Percentiles rank a stretch among this genome's conserved stretches.
These are phyloP conservation scores for Myopa tessellatipennis DNA, from an alignment of 2,888 invertebrate genomes.

Conservation along the genomic window DNA sequence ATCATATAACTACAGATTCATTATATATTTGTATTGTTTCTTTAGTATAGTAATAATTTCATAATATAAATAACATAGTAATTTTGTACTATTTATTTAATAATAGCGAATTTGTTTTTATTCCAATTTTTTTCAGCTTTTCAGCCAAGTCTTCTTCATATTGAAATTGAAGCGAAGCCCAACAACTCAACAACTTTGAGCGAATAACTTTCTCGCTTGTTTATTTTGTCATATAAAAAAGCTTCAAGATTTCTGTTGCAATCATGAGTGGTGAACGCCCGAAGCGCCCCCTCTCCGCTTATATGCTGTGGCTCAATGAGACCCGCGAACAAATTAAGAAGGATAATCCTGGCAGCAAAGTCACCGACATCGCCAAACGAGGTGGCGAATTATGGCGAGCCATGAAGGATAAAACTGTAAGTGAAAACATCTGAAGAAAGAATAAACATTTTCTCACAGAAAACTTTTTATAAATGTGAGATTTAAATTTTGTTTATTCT, in stretches of 20 bases:
- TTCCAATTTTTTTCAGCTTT: too few species aligned
- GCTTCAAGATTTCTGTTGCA: conserved; percentile 31
- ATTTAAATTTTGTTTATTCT: neutral
- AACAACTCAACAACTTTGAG: conserved; percentile 1
- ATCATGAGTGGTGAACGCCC: conserved; percentile 87
- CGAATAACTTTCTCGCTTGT: neutral
- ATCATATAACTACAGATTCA: too few species aligned
- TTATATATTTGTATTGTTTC: too few species aligned
- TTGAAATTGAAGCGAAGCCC: too few species aligned
- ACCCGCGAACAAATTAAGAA: conserved; percentile 88
- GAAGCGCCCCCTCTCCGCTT: conserved; percentile 92
- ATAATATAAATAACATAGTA: too few species aligned
- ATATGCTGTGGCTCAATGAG: conserved; percentile 95
- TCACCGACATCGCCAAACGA: conserved; percentile 94
- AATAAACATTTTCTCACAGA: neutral
- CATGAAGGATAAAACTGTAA: conserved; percentile 85
- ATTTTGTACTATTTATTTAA: too few species aligned
- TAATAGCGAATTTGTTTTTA: too few species aligned
- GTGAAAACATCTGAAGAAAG: conserved; percentile 43
- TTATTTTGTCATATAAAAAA: neutral
- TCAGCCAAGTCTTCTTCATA: too few species aligned
- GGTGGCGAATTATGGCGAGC: conserved; percentile 96
- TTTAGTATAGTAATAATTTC: too few species aligned
- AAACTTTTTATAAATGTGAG: neutral
- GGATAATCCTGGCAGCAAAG: conserved; percentile 89